Base-by-base conservation (phyloP, 2,113 vertebrate genomes). In the Hylia prasina region DNA sequence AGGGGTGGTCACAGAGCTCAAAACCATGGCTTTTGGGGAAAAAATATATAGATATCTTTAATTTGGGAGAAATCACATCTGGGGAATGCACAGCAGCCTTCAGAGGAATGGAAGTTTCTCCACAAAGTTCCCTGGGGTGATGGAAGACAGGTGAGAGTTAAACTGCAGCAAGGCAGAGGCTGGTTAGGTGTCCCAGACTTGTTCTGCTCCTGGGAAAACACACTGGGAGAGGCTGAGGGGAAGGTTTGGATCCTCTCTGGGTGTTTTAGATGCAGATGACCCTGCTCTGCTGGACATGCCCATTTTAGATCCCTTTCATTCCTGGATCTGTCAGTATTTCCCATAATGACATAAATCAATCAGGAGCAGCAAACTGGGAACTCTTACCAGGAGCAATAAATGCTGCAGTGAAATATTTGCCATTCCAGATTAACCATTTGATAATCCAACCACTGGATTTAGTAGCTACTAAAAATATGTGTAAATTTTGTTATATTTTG, bases 171-270 rank as follows among this genome's bases (percentile, higher is more conserved):
- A 40, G 20, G 23, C 33, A 77, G 28, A 51, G 13, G 31, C 28
- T 72, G 35, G 2, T 64, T 40, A 40, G 35, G 18, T 10, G 2
- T 40, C 44, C 56, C 35, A 78, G 5, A 23, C 37, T 15, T 31
- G 2, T 70, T 69, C 68, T 28, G 0, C 39, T 47, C 1, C 0
- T 18, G 30, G 23, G 17, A 24, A 68, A 37, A 44, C 3, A 1
- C 18, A 33, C 15, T 16, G 37, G 13, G 4, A 42, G 60, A 58
- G 35, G 33, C 57, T 85, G 70, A 33, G 68, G 63, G 31, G 73
- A 58, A 45, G 45, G 8, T 54, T 30, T 77, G 71, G 5, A 18
- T 57, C 63, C 15, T 3, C 23, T 2, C 0, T 20, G 57, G 19
- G 2, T 6, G 2, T 13, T 75, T 39, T 8, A 31, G 24, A 24